Conservation (phyloP, 2,797 vertebrate species). For the Microhierax caerulescens region DNA sequence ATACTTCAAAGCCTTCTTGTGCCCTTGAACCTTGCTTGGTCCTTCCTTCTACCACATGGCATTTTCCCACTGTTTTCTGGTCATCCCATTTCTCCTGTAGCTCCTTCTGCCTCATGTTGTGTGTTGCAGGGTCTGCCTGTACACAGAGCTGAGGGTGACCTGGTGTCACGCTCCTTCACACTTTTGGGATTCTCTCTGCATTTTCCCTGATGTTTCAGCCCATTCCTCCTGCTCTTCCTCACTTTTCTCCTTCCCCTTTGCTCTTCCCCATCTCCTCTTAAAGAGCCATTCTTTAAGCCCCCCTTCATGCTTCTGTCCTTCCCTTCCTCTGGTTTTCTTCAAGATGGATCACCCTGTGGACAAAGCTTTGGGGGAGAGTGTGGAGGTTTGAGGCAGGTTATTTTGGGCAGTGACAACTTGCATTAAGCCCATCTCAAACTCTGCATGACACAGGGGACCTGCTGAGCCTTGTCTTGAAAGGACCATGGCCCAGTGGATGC, state of each 20-base stretch:
- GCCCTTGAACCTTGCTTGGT: neutral
- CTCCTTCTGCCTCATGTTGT: neutral
- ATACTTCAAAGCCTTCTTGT: neutral
- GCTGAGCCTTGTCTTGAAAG: neutral
- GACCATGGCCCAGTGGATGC: too few species aligned
- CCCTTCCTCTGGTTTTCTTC: neutral
- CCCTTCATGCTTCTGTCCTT: neutral
- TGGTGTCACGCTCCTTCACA: neutral
- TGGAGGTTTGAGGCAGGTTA: neutral
- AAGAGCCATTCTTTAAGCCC: neutral
- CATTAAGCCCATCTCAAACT: neutral
- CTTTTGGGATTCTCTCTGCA: neutral
- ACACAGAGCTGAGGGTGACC: neutral
- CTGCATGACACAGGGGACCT: neutral
- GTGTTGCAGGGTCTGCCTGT: neutral
- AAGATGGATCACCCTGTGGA: neutral
- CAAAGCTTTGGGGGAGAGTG: neutral
- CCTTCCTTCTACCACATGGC: neutral
- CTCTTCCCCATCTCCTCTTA: neutral
- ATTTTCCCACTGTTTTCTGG: neutral
- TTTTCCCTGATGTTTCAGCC: neutral
- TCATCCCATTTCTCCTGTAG: neutral
- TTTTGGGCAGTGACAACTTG: neutral
- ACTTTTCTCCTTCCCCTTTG: neutral
- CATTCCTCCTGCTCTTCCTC: neutral